Conservation (phyloP, 2,113 vertebrate genomes). For the Lophotis ruficrista region DNA sequence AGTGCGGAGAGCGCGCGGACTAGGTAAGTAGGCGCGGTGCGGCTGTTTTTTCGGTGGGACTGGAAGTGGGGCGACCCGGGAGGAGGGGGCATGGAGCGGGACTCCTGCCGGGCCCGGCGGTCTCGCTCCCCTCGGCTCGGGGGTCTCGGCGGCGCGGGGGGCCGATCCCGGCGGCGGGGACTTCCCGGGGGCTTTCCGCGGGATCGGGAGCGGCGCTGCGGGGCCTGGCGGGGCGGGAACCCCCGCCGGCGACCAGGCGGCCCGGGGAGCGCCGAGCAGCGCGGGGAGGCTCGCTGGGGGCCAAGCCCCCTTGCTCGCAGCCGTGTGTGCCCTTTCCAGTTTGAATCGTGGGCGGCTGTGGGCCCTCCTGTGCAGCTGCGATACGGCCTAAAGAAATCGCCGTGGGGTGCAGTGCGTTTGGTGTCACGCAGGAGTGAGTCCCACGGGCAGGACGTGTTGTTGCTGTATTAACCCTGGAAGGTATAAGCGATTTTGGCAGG, state of each 20-base stretch:
- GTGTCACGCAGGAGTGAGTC: background rate
- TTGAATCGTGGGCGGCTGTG: accelerated
- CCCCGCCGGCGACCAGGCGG: too few species aligned
- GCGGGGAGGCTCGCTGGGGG: background rate
- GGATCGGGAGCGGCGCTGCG: background rate
- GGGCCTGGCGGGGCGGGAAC: background rate
- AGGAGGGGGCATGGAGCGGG: too few species aligned
- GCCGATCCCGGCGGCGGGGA: background rate
- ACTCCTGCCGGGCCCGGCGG: too few species aligned
- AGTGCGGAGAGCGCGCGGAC: background rate
- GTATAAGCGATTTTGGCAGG: too few species aligned
- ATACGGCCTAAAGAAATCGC: accelerated
- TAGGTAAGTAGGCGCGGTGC: background rate
- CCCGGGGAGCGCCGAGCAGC: too few species aligned
- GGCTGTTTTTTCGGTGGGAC: background rate
- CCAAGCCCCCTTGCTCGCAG: accelerated
- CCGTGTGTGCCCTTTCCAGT: accelerated
- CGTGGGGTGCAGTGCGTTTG: accelerated
- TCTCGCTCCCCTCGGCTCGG: background rate
- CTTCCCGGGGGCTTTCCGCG: background rate
- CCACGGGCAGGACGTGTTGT: accelerated
- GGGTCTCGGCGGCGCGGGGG: background rate
- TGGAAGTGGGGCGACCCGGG: too few species aligned
- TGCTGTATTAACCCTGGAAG: background rate
- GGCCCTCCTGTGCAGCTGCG: accelerated